These are phyloP conservation scores for Zingel zingel DNA, from an alignment of 2,113 vertebrate genomes.

Conservation along the genomic window DNA sequence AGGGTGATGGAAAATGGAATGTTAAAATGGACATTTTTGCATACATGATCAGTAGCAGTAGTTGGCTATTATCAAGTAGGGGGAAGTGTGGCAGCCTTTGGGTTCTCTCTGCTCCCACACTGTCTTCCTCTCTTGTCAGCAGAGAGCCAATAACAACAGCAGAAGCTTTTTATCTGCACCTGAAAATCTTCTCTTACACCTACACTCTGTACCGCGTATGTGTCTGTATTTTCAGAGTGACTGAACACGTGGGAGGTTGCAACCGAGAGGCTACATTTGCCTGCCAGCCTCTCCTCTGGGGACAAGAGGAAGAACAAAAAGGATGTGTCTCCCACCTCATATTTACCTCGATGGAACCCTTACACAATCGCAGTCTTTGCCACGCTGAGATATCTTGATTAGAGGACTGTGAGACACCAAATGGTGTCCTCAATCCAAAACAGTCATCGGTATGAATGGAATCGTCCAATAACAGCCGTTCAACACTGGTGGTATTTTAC, in stretches of 20 bases:
- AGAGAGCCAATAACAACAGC: conserved; percentile 72
- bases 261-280: conserved; percentile 41
- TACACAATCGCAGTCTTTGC: conserved; percentile 43
- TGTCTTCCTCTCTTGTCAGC: conserved; percentile 74
- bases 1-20: neutral
- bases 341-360: conserved; percentile 58
- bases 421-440: conserved; percentile 5
- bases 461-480: conserved; percentile 10
- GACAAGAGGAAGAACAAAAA: conserved; percentile 51
- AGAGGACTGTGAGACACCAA: conserved; percentile 15
- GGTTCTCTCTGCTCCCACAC: conserved; percentile 46
- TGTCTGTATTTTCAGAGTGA: conserved; percentile 32
- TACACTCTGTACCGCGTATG: conserved; percentile 21
- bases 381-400: conserved; percentile 24
- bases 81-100: conserved; percentile 22
- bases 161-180: conserved; percentile 74
- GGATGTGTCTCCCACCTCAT: conserved; percentile 46
- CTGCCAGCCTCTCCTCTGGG: conserved; percentile 40
- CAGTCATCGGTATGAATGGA: conserved; percentile 5
- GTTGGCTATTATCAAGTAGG: conserved; percentile 16
- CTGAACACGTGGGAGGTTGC: conserved; percentile 50
- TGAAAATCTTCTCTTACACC: conserved; percentile 64
- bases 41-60: conserved; percentile 25
- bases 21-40: conserved; percentile 1
- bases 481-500: conserved; percentile 24